These are phyloP conservation scores for Phenganax stokvisi DNA, from an alignment of 92 coral and sea anemone genomes.

Conservation along the genomic window DNA sequence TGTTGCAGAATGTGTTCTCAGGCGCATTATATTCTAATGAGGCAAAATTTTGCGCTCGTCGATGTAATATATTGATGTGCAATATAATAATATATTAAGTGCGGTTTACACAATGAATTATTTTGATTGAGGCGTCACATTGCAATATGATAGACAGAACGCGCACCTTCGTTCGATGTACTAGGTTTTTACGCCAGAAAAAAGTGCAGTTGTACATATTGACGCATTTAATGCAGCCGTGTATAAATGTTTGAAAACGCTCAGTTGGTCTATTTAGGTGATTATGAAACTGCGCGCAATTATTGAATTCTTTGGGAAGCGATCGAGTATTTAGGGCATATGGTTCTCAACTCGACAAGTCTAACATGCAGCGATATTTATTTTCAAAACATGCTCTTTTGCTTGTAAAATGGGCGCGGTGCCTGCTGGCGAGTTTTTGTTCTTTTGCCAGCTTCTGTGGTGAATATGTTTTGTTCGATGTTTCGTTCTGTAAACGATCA, in stretches of 20 bases:
- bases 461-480: too few species aligned
- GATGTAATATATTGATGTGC: too few species aligned
- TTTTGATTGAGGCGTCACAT: not conserved
- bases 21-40: too few species aligned
- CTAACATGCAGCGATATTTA: not conserved
- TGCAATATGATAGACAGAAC: not conserved
- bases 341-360: not conserved
- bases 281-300: constrained; percentile 3
- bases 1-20: too few species aligned
- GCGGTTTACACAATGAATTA: constrained; percentile 11
- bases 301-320: constrained; percentile 1
- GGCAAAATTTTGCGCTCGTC: too few species aligned
- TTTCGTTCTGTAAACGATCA: too few species aligned
- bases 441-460: too few species aligned
- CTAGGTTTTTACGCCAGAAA: not conserved
- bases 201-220: constrained; percentile 2
- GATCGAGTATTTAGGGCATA: not conserved
- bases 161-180: not conserved
- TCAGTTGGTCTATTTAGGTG: constrained; percentile 15
- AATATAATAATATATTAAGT: too few species aligned
- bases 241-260: constrained; percentile 2
- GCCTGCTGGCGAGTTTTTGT: too few species aligned
- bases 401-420: not conserved
- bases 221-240: constrained; percentile 21
- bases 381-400: not conserved